phyloP scores from a whole-genome alignment of 2,797 vertebrate species.

The Poeciliopsis presidionis region DNA sequence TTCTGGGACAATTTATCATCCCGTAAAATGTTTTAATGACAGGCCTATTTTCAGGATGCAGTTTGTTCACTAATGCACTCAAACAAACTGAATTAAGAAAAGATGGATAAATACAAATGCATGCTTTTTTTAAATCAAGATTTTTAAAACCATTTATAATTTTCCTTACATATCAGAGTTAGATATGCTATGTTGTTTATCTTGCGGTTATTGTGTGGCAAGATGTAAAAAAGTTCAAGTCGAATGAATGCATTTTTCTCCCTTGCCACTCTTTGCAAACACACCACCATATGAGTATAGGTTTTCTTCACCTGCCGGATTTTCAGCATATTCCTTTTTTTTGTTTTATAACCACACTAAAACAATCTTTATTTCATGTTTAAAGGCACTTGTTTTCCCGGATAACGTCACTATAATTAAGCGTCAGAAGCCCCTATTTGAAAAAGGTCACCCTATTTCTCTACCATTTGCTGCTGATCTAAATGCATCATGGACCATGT shows the following conservation, averaged over 20 bases:
- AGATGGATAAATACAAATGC: background rate
- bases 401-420: constrained; percentile 6
- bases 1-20: too few relatives aligned
- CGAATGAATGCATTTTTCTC: background rate
- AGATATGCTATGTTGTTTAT: background rate
- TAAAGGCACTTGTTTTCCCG: constrained; percentile 3
- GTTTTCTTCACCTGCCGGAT: background rate
- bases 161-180: background rate
- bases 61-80: background rate
- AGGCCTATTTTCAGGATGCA: background rate
- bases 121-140: background rate
- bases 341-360: background rate
- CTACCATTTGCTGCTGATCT: constrained; percentile 10
- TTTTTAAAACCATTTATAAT: background rate
- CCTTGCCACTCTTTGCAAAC: background rate
- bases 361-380: constrained; percentile 1
- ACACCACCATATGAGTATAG: background rate
- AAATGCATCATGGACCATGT: background rate
- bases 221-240: background rate
- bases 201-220: background rate
- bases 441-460: constrained; percentile 18
- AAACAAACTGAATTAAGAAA: background rate
- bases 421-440: constrained; percentile 29
- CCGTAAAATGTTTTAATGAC: too few relatives aligned
- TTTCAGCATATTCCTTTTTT: background rate